Evolutionary conservation across 2,888 invertebrate species (phyloP).

Genomic region (Dryocosmus kuriphilus): DNA sequence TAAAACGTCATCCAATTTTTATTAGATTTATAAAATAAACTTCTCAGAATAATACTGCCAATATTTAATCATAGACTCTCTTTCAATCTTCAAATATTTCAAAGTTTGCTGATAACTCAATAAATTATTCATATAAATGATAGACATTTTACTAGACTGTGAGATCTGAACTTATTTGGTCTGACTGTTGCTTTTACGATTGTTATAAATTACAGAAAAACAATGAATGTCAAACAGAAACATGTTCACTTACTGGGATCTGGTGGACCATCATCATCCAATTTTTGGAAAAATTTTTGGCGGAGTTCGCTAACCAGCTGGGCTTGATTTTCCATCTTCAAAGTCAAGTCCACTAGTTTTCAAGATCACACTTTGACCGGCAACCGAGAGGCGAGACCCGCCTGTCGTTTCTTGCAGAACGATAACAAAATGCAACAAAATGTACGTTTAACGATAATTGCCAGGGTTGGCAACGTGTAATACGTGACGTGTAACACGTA

Average conservation of each 20-base stretch:
- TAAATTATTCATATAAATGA: background rate
- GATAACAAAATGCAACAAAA: conserved; percentile 1
- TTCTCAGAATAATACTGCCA: background rate
- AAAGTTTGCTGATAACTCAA: background rate
- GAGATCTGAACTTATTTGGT: background rate
- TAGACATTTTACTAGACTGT: background rate
- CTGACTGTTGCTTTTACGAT: background rate
- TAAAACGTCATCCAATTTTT: background rate
- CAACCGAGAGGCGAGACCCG: conserved; percentile 47
- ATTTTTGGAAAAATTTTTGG: conserved; percentile 71
- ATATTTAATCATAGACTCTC: background rate
- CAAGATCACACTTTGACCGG: conserved; percentile 66
- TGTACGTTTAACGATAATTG: background rate
- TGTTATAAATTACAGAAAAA: background rate
- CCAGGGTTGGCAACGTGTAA: too few relatives aligned
- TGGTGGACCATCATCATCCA: conserved; percentile 69
- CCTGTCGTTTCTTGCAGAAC: conserved; percentile 48
- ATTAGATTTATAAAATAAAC: background rate
- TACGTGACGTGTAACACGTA: too few relatives aligned
- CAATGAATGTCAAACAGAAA: conserved; percentile 21
- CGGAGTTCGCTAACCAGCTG: conserved; percentile 70
- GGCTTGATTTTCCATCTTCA: conserved; percentile 66
- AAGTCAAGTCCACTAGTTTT: conserved; percentile 17
- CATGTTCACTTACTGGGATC: conserved; percentile 63
- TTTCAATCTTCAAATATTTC: background rate